Percentiles rank a stretch among this genome's conserved stretches.
phyloP scores from a whole-genome alignment of 2,113 vertebrate genomes.

The Neofelis nebulosa region DNA sequence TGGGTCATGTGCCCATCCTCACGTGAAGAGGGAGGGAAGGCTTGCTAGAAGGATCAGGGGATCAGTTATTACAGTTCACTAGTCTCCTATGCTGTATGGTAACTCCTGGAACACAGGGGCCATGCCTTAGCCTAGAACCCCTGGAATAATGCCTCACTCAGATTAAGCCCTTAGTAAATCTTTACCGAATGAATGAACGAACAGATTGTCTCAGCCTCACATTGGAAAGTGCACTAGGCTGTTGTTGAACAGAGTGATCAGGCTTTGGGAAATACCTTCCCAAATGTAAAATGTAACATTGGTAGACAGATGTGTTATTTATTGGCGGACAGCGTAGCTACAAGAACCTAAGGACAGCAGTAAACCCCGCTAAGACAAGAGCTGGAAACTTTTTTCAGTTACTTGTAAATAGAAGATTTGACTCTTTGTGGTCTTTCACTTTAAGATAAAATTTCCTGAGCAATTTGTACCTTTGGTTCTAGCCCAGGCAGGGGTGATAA shows the following conservation, averaged over 20 bases:
- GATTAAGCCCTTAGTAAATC: background rate
- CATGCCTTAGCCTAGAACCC: background rate
- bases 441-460: conserved; percentile 1
- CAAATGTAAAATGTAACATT: background rate
- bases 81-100: background rate
- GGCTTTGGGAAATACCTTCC: background rate
- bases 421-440: background rate
- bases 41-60: background rate
- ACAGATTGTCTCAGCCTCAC: background rate
- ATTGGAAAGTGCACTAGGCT: background rate
- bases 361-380: background rate
- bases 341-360: background rate
- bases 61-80: background rate
- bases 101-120: background rate
- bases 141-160: background rate
- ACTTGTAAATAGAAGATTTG: background rate
- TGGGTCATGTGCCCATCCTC: background rate
- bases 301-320: background rate
- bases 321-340: background rate
- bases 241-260: background rate
- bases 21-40: background rate
- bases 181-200: background rate
- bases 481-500: background rate
- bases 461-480: background rate
- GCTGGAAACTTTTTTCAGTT: background rate